These are phyloP conservation scores for Rhynchonycteris naso DNA, from an alignment of 2,797 vertebrate genomes.

Conservation along the genomic window DNA sequence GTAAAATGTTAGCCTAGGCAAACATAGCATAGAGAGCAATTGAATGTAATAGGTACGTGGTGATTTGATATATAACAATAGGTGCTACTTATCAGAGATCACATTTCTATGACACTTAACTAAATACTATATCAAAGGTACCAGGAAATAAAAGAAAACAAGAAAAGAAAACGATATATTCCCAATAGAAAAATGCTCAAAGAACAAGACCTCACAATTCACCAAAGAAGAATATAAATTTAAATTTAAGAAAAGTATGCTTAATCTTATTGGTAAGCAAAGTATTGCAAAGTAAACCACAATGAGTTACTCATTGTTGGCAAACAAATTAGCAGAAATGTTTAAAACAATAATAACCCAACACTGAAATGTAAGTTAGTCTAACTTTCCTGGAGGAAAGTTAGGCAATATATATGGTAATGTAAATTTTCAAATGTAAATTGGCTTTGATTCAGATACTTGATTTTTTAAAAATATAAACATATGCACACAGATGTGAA, in stretches of 20 bases:
- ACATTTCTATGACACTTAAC: not conserved
- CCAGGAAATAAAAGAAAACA: not conserved
- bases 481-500: not conserved
- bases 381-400: not conserved
- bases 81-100: not conserved
- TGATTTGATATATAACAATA: not conserved
- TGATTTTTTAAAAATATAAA: not conserved
- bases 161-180: not conserved
- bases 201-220: not conserved
- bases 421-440: conserved; percentile 47
- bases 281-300: not conserved
- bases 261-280: not conserved
- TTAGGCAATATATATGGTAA: not conserved
- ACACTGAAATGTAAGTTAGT: not conserved
- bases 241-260: not conserved
- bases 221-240: not conserved
- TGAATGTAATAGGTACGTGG: not conserved
- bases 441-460: conserved; percentile 44
- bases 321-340: conserved; percentile 16
- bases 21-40: not conserved
- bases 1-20: not conserved
- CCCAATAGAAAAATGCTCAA: not conserved
- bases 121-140: not conserved
- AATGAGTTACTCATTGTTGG: not conserved
- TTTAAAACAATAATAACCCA: conserved; percentile 20